phyloP scores from a whole-genome alignment of 2,888 invertebrate species.

The Cataglyphis albicans region DNA sequence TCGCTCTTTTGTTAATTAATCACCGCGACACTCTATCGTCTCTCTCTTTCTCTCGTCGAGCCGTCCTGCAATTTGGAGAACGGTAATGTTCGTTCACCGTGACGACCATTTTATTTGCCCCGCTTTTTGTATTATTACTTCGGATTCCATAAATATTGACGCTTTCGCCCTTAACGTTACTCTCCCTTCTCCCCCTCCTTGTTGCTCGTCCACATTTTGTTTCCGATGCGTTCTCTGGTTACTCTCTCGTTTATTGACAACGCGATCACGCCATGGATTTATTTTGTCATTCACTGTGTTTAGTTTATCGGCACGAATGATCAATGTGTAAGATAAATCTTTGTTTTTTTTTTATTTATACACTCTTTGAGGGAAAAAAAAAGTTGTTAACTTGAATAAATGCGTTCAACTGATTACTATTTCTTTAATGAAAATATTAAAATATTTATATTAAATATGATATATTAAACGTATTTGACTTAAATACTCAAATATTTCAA shows the following conservation, averaged over 20 bases:
- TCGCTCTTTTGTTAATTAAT: constrained; percentile 54
- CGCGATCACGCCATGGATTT: constrained; percentile 3
- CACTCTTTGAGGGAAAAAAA: too few species aligned
- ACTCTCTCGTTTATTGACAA: constrained; percentile 36
- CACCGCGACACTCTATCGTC: constrained; percentile 28
- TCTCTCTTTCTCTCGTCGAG: not conserved
- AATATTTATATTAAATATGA: too few species aligned
- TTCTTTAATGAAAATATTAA: too few species aligned
- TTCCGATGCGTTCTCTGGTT: constrained; percentile 12
- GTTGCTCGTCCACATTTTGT: constrained; percentile 17
- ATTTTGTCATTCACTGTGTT: not conserved
- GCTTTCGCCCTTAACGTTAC: constrained; percentile 34
- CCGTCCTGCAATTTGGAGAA: constrained; percentile 42
- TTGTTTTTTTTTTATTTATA: not conserved
- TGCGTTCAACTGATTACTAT: too few species aligned
- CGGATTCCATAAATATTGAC: constrained; percentile 52
- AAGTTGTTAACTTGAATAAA: too few species aligned
- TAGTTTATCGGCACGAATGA: not conserved
- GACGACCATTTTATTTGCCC: constrained; percentile 41
- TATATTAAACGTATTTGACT: too few species aligned
- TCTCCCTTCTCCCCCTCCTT: not conserved
- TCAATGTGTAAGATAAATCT: not conserved
- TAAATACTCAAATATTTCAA: too few species aligned
- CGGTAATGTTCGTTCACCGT: constrained; percentile 40
- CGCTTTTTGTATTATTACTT: constrained; percentile 55